Percentiles rank a stretch among this genome's conserved stretches.
Conservation (phyloP, 2,797 vertebrate genomes). For the Molossus molossus region DNA sequence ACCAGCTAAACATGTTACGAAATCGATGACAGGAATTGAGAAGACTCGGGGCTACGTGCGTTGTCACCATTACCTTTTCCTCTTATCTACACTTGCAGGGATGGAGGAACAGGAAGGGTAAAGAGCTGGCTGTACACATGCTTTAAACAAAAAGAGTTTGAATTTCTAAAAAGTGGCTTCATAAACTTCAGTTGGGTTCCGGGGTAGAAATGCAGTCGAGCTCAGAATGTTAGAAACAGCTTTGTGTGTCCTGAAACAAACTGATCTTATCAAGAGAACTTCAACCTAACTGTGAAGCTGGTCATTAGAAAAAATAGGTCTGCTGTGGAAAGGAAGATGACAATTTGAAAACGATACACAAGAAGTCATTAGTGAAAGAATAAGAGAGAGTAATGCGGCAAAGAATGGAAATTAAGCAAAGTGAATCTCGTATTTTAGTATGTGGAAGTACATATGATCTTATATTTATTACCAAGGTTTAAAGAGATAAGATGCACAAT, state of each 20-base stretch:
- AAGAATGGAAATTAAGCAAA: neutral
- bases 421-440: constrained; percentile 29
- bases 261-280: constrained; percentile 24
- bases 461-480: constrained; percentile 24
- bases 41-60: neutral
- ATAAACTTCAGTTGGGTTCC: constrained; percentile 6
- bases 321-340: neutral
- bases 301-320: neutral
- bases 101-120: neutral
- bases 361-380: constrained; percentile 16
- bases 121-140: constrained; percentile 37
- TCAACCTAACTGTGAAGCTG: neutral
- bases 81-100: neutral
- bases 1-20: neutral
- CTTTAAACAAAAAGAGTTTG: constrained; percentile 47
- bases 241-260: constrained; percentile 14
- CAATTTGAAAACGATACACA: constrained; percentile 1
- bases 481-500: neutral
- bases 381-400: neutral
- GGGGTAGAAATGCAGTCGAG: neutral
- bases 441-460: neutral
- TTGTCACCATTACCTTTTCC: constrained; percentile 1
- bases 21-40: neutral
- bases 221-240: neutral
- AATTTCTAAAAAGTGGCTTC: constrained; percentile 53